Percentiles rank a stretch among this genome's conserved stretches.
Conservation (phyloP, 2,113 vertebrate genomes). For the Dicaeum eximium region DNA sequence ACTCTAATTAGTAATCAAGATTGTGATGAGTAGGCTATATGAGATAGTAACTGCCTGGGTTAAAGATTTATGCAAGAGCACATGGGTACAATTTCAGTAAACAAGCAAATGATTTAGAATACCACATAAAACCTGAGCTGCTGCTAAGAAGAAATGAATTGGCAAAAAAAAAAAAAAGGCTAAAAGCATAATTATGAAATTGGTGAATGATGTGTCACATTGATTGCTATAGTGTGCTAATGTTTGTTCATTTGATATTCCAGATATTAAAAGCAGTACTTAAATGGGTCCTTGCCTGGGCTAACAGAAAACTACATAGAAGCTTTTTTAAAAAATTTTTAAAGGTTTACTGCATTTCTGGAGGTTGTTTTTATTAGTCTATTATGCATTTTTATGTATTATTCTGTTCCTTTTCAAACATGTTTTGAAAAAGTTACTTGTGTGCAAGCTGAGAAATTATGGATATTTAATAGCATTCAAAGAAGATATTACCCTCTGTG, state of each 20-base stretch:
- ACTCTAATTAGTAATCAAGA: background rate
- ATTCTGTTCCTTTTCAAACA: background rate
- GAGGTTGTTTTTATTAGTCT: background rate
- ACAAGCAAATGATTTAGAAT: background rate
- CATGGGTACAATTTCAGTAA: background rate
- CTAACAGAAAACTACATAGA: background rate
- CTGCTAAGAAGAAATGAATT: background rate
- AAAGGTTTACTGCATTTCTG: background rate
- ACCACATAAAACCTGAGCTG: background rate
- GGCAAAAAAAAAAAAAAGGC: background rate
- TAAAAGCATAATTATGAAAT: background rate
- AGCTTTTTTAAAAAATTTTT: background rate
- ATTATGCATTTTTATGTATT: background rate
- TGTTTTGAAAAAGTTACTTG: conserved; percentile 42
- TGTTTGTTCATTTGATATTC: conserved; percentile 1
- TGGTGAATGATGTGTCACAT: background rate
- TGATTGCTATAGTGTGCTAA: background rate
- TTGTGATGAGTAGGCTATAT: background rate
- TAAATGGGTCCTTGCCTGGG: background rate
- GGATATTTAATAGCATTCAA: conserved; percentile 49
- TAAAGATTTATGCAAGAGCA: conserved; percentile 32
- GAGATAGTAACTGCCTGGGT: background rate
- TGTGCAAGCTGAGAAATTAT: conserved; percentile 13
- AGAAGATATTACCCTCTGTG: conserved; percentile 14
- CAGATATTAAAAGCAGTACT: background rate